Percentiles rank a stretch among this genome's conserved stretches.
Evolutionary conservation across 2,797 vertebrate genomes (phyloP).

Genomic region (Pseudochirops corinnae): DNA sequence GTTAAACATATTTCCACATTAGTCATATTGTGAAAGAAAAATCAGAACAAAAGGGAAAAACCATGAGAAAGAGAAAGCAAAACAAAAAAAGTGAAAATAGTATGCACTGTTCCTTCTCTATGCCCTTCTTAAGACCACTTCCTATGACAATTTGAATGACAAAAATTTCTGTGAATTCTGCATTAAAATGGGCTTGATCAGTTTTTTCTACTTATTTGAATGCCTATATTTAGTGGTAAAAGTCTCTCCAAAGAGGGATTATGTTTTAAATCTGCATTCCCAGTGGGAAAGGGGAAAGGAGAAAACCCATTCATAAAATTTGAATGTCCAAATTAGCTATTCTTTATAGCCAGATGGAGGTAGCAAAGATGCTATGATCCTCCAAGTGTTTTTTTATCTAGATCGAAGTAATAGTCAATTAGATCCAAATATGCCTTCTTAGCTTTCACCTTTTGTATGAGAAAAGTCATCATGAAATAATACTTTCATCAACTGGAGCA

Average conservation of each 20-base stretch:
- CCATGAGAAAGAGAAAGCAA: too few relatives aligned
- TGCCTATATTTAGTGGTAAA: neutral
- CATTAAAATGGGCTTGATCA: neutral
- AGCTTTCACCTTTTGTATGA: neutral
- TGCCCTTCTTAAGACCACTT: neutral
- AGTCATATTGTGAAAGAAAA: too few relatives aligned
- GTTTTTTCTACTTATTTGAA: neutral
- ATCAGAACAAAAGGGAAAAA: too few relatives aligned
- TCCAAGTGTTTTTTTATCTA: neutral
- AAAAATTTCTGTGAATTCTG: neutral
- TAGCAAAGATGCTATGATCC: neutral
- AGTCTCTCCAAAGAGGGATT: neutral
- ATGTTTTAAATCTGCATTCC: neutral
- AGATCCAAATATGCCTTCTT: neutral
- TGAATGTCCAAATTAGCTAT: neutral
- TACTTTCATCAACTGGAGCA: too few relatives aligned
- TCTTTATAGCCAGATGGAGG: neutral
- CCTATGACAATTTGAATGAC: neutral
- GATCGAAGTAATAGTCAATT: neutral
- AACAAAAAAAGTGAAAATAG: too few relatives aligned
- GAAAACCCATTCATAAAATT: neutral
- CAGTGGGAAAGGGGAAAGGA: neutral
- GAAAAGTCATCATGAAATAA: neutral
- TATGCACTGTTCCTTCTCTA: neutral
- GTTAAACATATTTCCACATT: too few relatives aligned